Evolutionary conservation across 2,888 invertebrate species (phyloP), one percentile per base, ranked within the genome.

Genomic region (Epirrhoe alternata): DNA sequence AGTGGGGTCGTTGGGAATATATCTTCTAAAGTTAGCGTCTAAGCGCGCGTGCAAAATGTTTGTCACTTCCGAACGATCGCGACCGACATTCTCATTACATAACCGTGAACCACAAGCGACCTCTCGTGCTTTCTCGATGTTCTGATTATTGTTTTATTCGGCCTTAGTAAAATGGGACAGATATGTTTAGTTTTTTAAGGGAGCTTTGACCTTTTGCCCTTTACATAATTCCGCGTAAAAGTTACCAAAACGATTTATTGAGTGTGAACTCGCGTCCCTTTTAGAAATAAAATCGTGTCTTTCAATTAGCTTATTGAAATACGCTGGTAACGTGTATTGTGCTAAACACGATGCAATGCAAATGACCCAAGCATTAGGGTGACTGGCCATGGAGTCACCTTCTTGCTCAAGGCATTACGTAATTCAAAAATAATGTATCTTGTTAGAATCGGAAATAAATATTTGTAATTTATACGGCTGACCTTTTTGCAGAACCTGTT

Each of bases 1-100:
- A n/a, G n/a, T n/a, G n/a, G n/a, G n/a, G n/a, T n/a, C n/a, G n/a
- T n/a, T n/a, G n/a, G n/a, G n/a, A n/a, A n/a, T n/a, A n/a, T n/a
- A n/a, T n/a, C n/a, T n/a, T n/a, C n/a, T n/a, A n/a, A n/a, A 35
- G 6, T 38, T 0, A 38, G 10, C 10, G 10, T 38, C n/a, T 10
- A 38, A 47, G 42, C 45, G 53, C 59, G 50, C 35, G 64, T 50
- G 66, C 74, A 66, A 75, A n/a, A 64, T 69, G 72, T 64, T 59
- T 57, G 77, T 75, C 70, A 84, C 86, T 87, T 88, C 65, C 61
- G 70, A 63, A 33, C 30, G 53, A 53, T 64, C 69, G 59, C 77
- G 84, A 75, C 83, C 83, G 78, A 82, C 84, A 83, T 84, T 84
- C 77, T 69, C 59, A 67, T 89, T 89, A 82, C 86, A 77, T 86